Evolutionary conservation across 2,888 invertebrate species (phyloP).

Genomic region (Cartodere bifasciata): DNA sequence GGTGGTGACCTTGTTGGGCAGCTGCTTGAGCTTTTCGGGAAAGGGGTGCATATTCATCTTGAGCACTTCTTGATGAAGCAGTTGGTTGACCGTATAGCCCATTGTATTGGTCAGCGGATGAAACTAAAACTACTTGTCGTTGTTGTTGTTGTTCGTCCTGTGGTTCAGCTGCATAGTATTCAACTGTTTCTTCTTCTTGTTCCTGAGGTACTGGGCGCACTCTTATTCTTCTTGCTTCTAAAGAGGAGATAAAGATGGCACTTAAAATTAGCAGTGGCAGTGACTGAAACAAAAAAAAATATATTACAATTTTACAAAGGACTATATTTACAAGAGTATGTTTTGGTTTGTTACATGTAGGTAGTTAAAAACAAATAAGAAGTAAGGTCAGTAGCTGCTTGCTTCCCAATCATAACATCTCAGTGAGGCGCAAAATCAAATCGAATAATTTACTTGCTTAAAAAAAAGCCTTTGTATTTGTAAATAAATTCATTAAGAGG

Average conservation of each 20-base stretch:
- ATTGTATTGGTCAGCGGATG: conserved; percentile 36
- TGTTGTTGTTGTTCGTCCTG: conserved; percentile 27
- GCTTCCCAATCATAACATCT: no score
- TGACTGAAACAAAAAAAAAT: conserved; percentile 18
- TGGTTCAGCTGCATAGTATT: conserved; percentile 35
- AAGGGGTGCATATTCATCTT: conserved; percentile 30
- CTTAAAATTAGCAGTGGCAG: conserved; percentile 24
- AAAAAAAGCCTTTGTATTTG: no score
- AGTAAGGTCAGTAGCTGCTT: no score
- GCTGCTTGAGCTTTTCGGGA: conserved; percentile 27
- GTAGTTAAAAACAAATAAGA: no score
- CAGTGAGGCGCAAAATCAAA: no score
- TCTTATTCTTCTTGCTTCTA: conserved; percentile 38
- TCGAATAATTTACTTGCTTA: no score
- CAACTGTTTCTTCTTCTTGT: conserved; percentile 33
- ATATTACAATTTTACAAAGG: no score
- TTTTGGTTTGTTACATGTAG: no score
- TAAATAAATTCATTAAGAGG: no score
- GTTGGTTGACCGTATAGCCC: conserved; percentile 36
- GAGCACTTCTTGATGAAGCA: conserved; percentile 24
- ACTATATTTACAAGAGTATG: no score
- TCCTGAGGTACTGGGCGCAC: conserved; percentile 37
- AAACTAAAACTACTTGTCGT: conserved; percentile 32
- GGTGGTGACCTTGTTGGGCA: conserved; percentile 21
- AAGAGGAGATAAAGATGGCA: conserved; percentile 19